Percentiles rank a stretch among this genome's conserved stretches.
Conservation (phyloP, 2,113 vertebrate species). For the Pica pica region DNA sequence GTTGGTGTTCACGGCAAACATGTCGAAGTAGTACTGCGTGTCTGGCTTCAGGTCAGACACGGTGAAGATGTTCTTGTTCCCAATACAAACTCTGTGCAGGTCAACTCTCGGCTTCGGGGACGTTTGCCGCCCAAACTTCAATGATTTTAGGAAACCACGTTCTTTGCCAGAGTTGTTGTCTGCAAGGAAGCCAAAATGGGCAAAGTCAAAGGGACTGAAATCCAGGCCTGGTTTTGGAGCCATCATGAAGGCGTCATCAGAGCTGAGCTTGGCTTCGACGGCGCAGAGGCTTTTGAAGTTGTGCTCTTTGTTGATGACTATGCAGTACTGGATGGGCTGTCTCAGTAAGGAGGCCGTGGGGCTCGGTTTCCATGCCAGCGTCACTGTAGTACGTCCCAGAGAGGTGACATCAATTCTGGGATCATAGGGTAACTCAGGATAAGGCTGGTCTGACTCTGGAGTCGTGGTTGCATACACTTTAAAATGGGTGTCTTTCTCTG, state of each 20-base stretch:
- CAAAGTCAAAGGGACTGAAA: constrained; percentile 95
- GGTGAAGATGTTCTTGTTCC: constrained; percentile 94
- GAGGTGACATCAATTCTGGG: constrained; percentile 91
- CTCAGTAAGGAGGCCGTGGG: constrained; percentile 85
- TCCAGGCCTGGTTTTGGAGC: constrained; percentile 91
- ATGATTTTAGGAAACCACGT: constrained; percentile 67
- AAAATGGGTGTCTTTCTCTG: constrained; percentile 96
- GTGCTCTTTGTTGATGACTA: constrained; percentile 95
- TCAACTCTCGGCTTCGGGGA: constrained; percentile 77
- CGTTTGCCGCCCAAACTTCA: constrained; percentile 75
- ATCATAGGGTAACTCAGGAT: constrained; percentile 92
- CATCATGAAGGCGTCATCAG: constrained; percentile 87
- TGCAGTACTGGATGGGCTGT: constrained; percentile 91
- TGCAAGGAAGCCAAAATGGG: constrained; percentile 89
- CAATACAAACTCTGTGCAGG: constrained; percentile 88
- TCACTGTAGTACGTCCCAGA: constrained; percentile 89
- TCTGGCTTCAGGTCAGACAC: constrained; percentile 91
- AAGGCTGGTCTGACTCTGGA: constrained; percentile 93
- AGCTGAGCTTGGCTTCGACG: constrained; percentile 85
- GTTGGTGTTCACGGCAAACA: constrained; percentile 87
- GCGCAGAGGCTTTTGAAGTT: constrained; percentile 98
- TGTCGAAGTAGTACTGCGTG: constrained; percentile 96
- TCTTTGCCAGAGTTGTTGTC: constrained; percentile 80
- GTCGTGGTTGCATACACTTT: constrained; percentile 94
- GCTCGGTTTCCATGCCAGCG: constrained; percentile 93